Base-by-base conservation (phyloP, 2,888 invertebrate species). In the Petrolisthes manimaculis region DNA sequence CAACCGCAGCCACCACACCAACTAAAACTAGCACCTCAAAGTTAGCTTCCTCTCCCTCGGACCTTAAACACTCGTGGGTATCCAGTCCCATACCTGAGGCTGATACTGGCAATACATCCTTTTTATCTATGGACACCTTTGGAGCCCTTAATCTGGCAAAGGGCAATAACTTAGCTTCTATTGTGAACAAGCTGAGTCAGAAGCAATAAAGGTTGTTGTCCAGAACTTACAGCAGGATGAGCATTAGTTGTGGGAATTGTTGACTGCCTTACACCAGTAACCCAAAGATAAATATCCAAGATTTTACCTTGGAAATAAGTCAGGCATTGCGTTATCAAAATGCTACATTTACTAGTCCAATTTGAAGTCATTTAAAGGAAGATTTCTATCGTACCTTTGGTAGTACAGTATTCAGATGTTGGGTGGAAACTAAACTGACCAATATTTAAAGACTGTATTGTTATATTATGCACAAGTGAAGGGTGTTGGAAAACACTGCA, bases 111-210 rank as follows among this genome's bases (percentile, higher is more conserved):
- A 80, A 80, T 5, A 53, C 80, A 75, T 75, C 84, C 51, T 77
- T 82, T 18, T 81, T 84, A 77, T 61, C 84, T 18, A 67, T 85
- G 78, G 89, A 89, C 51, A 86, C 77, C 61, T 54, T 83, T n/a
- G 91, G 89, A 61, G 86, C 89, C 69, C 79, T 86, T 53, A 86
- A 86, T 86, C 81, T 89, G 71, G 83, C 88, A 54, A 89, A 91
- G 83, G 91, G 91, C 84, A 91, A 90, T 82, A 90, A 89, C 83
- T 82, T 91, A 55, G 91, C 91, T 51, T 91, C 91, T 56, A 91
- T 91, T 74, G 91, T 91, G 81, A 91, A 84, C 88, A 91, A 91
- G 82, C 80, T 91, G 54, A 91, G 83, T 84, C 91, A 91, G 86
- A 91, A 89, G 67, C 90, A 88, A 80, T 90, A 69, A 86, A 82